A percentile compares a stretch with the other conserved stretches of the same genome.
Conservation (phyloP, 2,888 invertebrate species). For the Apoderus coryli region DNA sequence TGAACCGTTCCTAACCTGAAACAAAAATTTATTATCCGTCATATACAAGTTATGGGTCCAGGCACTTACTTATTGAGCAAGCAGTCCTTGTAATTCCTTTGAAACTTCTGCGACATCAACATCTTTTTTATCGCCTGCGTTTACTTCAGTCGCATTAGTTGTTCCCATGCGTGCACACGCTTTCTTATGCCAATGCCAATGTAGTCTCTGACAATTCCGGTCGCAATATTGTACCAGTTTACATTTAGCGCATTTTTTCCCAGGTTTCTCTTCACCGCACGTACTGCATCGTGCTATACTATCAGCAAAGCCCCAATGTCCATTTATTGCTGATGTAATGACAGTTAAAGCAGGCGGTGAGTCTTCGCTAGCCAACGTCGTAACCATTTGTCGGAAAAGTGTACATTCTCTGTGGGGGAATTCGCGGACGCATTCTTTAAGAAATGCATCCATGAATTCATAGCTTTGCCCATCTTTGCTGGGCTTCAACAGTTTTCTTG, state of each 20-base stretch:
- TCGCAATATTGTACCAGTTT: slow-evolving; percentile 90
- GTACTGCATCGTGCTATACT: slow-evolving; percentile 60
- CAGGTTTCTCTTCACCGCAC: slow-evolving; percentile 78
- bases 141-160: too few relatives aligned
- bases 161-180: slow-evolving; percentile 55
- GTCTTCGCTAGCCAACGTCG: slow-evolving; percentile 60
- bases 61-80: too few relatives aligned
- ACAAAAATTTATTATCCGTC: too few relatives aligned
- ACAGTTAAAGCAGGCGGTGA: slow-evolving; percentile 55
- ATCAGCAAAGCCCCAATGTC: slow-evolving; percentile 67
- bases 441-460: slow-evolving; percentile 54
- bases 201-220: slow-evolving; percentile 83
- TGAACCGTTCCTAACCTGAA: too few relatives aligned
- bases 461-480: slow-evolving; percentile 49
- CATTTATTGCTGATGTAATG: slow-evolving; percentile 71
- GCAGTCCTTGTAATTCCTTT: too few relatives aligned
- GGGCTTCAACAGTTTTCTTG: slow-evolving; percentile 61
- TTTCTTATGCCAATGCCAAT: slow-evolving; percentile 86
- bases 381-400: slow-evolving; percentile 74
- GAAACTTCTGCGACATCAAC: too few relatives aligned
- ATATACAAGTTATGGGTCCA: too few relatives aligned
- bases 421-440: slow-evolving; percentile 75
- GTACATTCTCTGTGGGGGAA: slow-evolving; percentile 86
- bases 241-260: slow-evolving; percentile 90
- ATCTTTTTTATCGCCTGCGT: too few relatives aligned